A percentile compares a stretch with the other conserved stretches of the same genome.
Evolutionary conservation across 2,797 vertebrate genomes (phyloP).

Genomic region (Megaceryle alcyon): DNA sequence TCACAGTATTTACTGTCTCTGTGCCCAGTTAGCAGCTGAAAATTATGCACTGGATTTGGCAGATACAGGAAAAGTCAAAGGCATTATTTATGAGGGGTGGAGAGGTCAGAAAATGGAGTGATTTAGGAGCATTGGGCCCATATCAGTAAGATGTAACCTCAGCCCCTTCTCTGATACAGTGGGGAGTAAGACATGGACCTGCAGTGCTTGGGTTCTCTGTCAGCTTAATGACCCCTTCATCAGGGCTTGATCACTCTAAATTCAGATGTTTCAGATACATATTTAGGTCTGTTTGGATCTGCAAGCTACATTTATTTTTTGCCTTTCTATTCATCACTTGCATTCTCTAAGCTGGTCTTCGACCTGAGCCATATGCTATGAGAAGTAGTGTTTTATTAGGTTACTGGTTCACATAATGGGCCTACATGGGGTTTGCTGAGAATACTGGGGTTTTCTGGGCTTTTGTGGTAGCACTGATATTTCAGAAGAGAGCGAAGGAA

Average conservation of each 20-base stretch:
- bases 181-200: background rate
- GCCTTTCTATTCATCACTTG: background rate
- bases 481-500: background rate
- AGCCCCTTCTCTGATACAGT: background rate
- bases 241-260: background rate
- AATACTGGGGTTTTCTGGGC: background rate
- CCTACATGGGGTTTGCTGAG: background rate
- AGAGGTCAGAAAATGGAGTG: background rate
- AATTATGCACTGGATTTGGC: background rate
- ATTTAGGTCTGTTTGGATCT: background rate
- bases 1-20: background rate
- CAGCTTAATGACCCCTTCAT: background rate
- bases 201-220: background rate
- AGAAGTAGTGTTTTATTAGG: background rate
- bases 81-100: background rate
- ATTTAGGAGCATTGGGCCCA: background rate
- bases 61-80: background rate
- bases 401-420: background rate
- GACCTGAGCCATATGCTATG: background rate
- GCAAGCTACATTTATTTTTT: background rate
- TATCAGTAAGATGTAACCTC: background rate
- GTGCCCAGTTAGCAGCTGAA: background rate
- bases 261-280: background rate
- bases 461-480: background rate
- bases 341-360: background rate